Conservation (phyloP, 2,113 vertebrate species). For the Cairina moschata region DNA sequence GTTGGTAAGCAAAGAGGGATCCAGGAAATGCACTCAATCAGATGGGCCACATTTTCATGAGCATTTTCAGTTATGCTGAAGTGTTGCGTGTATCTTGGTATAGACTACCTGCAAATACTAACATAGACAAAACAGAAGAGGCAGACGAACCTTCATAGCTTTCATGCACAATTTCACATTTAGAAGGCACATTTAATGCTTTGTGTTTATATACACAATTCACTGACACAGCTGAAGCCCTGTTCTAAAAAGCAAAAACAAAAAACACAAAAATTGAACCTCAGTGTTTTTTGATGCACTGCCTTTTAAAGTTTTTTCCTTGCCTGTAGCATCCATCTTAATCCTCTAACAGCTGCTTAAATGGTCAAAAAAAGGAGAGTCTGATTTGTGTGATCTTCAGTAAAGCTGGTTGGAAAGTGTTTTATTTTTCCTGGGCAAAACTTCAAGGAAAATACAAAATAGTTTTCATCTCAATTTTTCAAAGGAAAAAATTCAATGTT, state of each 20-base stretch:
- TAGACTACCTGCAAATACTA: not conserved
- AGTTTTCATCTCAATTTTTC: constrained; percentile 53
- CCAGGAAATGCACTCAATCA: not conserved
- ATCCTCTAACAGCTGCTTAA: constrained; percentile 46
- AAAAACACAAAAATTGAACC: not conserved
- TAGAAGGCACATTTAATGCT: not conserved
- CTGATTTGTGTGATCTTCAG: not conserved
- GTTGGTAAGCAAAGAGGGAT: not conserved
- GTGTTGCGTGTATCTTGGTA: not conserved
- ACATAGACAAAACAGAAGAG: not conserved
- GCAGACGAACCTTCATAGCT: not conserved
- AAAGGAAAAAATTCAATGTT: constrained; percentile 48
- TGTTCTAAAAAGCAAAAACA: not conserved
- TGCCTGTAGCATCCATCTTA: not conserved
- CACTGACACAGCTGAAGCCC: not conserved
- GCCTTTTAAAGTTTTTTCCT: not conserved
- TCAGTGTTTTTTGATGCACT: not conserved
- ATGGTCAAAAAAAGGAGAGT: not conserved
- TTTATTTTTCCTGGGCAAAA: constrained; percentile 61
- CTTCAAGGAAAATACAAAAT: constrained; percentile 51
- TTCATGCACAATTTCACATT: not conserved
- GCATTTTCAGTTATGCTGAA: not conserved
- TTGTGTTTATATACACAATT: not conserved
- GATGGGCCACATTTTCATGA: not conserved
- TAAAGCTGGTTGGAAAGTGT: constrained; percentile 30